Evolutionary conservation across 2,797 vertebrate species (phyloP).

Genomic region (Molossus molossus): DNA sequence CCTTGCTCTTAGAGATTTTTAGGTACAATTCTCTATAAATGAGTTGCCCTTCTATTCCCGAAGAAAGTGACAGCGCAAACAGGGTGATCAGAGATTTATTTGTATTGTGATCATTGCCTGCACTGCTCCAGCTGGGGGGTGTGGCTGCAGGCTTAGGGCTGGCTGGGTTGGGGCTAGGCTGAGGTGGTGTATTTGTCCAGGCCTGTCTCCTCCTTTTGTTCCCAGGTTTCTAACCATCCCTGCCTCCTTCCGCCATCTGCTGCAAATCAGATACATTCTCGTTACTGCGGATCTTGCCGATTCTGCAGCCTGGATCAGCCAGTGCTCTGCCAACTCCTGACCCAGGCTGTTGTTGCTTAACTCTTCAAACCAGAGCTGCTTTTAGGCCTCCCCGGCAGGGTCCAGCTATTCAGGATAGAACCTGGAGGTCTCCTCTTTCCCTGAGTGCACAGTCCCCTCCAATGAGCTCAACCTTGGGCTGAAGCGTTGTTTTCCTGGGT

Average conservation of each 20-base stretch:
- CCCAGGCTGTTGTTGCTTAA: neutral
- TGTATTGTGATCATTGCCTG: neutral
- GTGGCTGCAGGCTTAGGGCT: neutral
- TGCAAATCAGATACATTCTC: neutral
- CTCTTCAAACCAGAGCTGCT: neutral
- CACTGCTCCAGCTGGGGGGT: fast-evolving
- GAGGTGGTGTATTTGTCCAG: neutral
- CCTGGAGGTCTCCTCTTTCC: neutral
- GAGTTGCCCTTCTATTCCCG: neutral
- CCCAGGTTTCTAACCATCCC: neutral
- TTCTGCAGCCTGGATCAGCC: neutral
- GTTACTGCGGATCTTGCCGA: neutral
- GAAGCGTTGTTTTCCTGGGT: neutral
- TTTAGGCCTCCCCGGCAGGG: neutral
- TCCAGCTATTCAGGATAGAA: neutral
- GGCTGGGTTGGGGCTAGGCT: too few relatives aligned
- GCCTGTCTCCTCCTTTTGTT: neutral
- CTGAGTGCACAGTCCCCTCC: neutral
- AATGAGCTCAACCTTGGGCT: neutral
- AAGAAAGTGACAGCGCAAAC: neutral
- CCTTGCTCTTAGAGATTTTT: neutral
- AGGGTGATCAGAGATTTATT: neutral
- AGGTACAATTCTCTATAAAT: neutral
- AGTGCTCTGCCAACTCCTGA: neutral
- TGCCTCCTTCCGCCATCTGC: neutral